Evolutionary conservation across 2,888 invertebrate species (phyloP).

Genomic region (Dynastes hyllus): DNA sequence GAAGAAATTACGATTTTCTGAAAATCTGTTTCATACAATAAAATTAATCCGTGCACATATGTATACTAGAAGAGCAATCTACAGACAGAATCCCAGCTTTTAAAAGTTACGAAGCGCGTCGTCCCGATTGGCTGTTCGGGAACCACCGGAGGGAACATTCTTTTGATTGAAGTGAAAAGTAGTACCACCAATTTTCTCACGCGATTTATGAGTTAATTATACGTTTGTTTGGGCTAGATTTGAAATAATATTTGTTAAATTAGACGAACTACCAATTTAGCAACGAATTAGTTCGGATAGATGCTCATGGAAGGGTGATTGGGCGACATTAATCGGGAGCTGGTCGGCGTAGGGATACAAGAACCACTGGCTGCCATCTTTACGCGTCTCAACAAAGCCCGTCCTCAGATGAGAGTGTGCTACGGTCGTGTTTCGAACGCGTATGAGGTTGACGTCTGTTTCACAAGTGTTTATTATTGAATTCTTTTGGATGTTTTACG

Average conservation of each 20-base stretch:
- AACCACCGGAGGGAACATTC: slow-evolving; percentile 60
- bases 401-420: slow-evolving; percentile 58
- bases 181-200: slow-evolving; percentile 64
- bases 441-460: slow-evolving; percentile 38
- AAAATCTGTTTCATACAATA: slow-evolving; percentile 30
- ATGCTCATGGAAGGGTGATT: slow-evolving; percentile 10
- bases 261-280: neutral
- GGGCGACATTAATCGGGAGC: slow-evolving; percentile 23
- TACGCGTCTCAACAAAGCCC: slow-evolving; percentile 66
- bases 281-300: neutral
- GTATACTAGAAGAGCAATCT: slow-evolving; percentile 5
- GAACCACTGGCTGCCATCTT: slow-evolving; percentile 68
- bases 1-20: slow-evolving; percentile 15
- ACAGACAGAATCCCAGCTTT: slow-evolving; percentile 35
- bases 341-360: slow-evolving; percentile 65
- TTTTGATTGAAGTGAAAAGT: slow-evolving; percentile 64
- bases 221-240: neutral
- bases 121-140: slow-evolving; percentile 50
- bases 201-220: slow-evolving; percentile 38
- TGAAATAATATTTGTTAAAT: neutral
- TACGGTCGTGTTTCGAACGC: slow-evolving; percentile 56
- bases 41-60: slow-evolving; percentile 11
- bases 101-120: slow-evolving; percentile 40
- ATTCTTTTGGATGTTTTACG: slow-evolving; percentile 43
- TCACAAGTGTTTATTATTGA: slow-evolving; percentile 35